phyloP scores from a whole-genome alignment of 2,113 vertebrate genomes.

The Lipophrys pholis region DNA sequence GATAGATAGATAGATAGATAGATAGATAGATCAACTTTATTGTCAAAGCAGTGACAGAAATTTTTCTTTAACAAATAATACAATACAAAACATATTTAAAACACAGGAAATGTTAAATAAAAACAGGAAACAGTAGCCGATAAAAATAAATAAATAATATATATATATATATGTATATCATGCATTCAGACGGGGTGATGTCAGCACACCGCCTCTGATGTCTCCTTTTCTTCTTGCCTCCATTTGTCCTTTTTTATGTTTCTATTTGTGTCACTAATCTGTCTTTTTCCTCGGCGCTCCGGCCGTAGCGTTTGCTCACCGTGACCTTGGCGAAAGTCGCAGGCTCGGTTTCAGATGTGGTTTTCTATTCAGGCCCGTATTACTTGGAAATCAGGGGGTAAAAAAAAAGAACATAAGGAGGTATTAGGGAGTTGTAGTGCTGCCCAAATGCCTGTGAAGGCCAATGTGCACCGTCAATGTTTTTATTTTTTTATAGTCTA shows the following conservation, averaged over 20 bases:
- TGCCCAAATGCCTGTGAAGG: background rate
- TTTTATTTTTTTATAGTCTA: background rate
- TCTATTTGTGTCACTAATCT: constrained; percentile 29
- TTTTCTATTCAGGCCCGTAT: background rate
- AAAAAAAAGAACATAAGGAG: constrained; percentile 4
- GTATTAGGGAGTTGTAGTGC: background rate
- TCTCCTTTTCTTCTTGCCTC: background rate
- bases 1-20: too few relatives aligned
- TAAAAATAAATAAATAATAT: too few relatives aligned
- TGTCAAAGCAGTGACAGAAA: too few relatives aligned
- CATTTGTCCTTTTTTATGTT: constrained; percentile 25
- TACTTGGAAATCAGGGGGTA: background rate
- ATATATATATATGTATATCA: too few relatives aligned
- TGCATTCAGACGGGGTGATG: background rate
- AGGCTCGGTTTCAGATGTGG: constrained; percentile 22
- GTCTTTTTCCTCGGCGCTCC: constrained; percentile 12
- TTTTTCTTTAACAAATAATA: too few relatives aligned
- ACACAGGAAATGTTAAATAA: too few relatives aligned
- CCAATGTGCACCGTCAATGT: background rate
- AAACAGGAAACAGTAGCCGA: too few relatives aligned
- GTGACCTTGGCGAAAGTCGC: constrained; percentile 51
- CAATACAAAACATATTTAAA: too few relatives aligned
- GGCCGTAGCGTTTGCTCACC: constrained; percentile 16
- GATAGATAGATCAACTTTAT: too few relatives aligned
- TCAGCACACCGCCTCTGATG: background rate